Base-by-base conservation (phyloP, 2,797 vertebrate species). In the Cirrhinus molitorella region DNA sequence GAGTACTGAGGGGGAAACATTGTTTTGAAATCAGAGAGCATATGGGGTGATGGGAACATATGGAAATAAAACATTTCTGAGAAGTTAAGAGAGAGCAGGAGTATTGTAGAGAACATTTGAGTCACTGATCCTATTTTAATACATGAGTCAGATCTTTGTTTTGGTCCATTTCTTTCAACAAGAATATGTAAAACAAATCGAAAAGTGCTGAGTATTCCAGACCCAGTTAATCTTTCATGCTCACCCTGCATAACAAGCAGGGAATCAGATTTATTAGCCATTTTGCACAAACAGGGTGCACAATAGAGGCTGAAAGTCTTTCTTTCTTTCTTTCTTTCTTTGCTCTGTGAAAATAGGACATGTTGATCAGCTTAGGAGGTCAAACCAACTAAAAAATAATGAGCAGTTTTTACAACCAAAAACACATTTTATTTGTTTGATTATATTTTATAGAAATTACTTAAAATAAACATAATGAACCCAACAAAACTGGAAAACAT, bases 111-210 rank as follows among this genome's bases (percentile, higher is more conserved):
- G 47, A 82, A 83, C 17, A 37, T 31, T 10, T 55, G 34, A 77
- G 61, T 66, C 72, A 75, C 63, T 6, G 37, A 31, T 66, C n/a
- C 19, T 67, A n/a, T 76, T 75, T 76, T 31, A 68, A 66, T 57
- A 53, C 11, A 66, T 31, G 47, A 66, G 12, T 55, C 59, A 66
- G 37, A 12, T 76, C n/a, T 63, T 65, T 63, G 43, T 37, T 63
- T 81, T 37, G 53, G 68, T 81, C 55, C 43, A 81, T 65, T 73
- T 73, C 70, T 73, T 81, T 63, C 28, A 81, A 63, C 55, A 73
- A 73, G 43, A 63, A 63, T 63, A 59, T 49, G 14, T 51, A 17
- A 63, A 49, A 73, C 45, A 63, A 61, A 19, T 61, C 21, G 14
- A 81, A 45, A 57, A 57, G 13, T 49, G 55, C 45, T 73, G 57